phyloP scores from a whole-genome alignment of 2,113 vertebrate species.

The Laticauda colubrina region DNA sequence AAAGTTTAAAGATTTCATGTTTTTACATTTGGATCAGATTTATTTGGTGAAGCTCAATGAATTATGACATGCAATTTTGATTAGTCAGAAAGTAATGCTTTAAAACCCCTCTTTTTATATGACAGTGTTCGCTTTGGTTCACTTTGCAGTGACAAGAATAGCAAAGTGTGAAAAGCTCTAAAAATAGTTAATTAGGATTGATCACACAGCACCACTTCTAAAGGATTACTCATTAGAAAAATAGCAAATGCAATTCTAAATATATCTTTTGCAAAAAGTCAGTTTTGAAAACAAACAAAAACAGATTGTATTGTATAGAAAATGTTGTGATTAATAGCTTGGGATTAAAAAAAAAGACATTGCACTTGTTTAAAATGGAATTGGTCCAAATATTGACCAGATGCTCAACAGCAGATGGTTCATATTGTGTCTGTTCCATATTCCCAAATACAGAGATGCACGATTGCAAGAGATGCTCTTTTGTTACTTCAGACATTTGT shows the following conservation, averaged over 20 bases:
- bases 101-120: neutral
- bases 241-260: slow-evolving; percentile 41
- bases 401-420: slow-evolving; percentile 53
- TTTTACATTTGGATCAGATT: neutral
- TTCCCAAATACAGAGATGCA: slow-evolving; percentile 32
- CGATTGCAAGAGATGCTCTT: neutral
- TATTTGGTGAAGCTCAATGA: too few relatives aligned
- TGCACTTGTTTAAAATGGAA: slow-evolving; percentile 47
- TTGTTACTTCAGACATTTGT: neutral
- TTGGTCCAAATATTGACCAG: slow-evolving; percentile 36
- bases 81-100: neutral
- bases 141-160: neutral
- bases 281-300: slow-evolving; percentile 29
- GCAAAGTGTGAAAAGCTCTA: neutral
- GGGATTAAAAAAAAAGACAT: slow-evolving; percentile 30
- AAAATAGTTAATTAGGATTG: neutral
- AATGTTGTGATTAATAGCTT: slow-evolving; percentile 42
- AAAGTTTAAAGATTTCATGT: neutral
- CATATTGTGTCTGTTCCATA: slow-evolving; percentile 36
- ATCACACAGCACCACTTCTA: slow-evolving; percentile 31
- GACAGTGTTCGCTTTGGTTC: neutral
- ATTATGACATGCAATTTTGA: rapidly evolving
- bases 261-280: slow-evolving; percentile 46
- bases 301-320: slow-evolving; percentile 13
- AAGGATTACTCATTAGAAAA: slow-evolving; percentile 37